These are phyloP conservation scores for Nomada lathburiana DNA, from an alignment of 2,888 invertebrate species.

Conservation along the genomic window DNA sequence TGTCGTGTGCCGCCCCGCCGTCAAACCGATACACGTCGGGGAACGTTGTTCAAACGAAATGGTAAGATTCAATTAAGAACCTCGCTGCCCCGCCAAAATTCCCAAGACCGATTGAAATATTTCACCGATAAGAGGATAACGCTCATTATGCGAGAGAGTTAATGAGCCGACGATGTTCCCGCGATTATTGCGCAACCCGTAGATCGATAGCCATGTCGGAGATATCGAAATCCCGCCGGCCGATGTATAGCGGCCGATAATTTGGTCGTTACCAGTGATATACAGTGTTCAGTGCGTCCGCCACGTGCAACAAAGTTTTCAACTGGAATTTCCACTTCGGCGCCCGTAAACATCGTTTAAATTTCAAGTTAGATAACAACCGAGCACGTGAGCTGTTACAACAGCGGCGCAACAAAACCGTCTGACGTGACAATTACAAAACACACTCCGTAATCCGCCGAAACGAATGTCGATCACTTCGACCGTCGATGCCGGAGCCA, in stretches of 20 bases:
- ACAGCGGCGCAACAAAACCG: not conserved
- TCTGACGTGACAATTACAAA: not conserved
- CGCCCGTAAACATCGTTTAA: not conserved
- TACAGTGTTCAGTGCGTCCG: not conserved
- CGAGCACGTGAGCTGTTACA: not conserved
- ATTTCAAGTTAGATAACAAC: not conserved
- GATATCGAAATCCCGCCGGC: conserved; percentile 45
- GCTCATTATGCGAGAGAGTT: conserved; percentile 10
- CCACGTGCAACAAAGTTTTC: conserved; percentile 2
- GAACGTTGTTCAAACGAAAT: not conserved
- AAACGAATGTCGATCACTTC: no score
- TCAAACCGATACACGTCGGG: not conserved
- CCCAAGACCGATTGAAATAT: conserved; percentile 15
- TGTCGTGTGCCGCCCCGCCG: conserved; percentile 21
- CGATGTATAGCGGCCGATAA: conserved; percentile 42
- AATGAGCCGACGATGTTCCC: conserved; percentile 24
- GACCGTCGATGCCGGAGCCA: not conserved
- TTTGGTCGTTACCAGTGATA: conserved; percentile 31
- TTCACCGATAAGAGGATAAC: conserved; percentile 4
- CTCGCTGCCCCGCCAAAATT: not conserved
- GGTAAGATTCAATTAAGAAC: not conserved
- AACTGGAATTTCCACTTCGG: not conserved
- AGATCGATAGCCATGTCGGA: conserved; percentile 30
- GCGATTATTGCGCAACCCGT: conserved; percentile 31
- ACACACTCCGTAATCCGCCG: not conserved